Evolutionary conservation across 2,797 vertebrate species (phyloP), one percentile per base, ranked within the genome.

Genomic region (Gymnocypris eckloni): DNA sequence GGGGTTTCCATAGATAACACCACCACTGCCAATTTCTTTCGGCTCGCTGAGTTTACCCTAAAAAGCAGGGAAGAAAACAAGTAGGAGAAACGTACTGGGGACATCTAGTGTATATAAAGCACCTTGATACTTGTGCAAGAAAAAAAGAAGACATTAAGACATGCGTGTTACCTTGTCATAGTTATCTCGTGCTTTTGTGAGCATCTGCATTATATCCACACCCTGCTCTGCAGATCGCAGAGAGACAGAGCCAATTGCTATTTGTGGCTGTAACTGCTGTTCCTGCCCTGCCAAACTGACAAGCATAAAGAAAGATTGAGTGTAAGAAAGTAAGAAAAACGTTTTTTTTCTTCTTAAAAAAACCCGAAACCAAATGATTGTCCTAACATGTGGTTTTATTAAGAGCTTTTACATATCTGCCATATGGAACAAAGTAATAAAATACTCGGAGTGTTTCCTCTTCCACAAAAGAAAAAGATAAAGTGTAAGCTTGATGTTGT

Each of bases 161-260:
- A 16, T 73, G 48, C 10, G 56, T 54, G 52, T 39, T 39, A 87
- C 88, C 88, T 89, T 89, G 75, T 89, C 88, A 76, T 87, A 87
- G 33, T 85, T 83, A 33, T 87, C 48, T 25, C 25, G 45, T 82
- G 86, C 88, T 81, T 89, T 87, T 4, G 94, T 97, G 76, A 99
- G 95, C 97, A 99, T 98, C 92, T 95, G 94, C 86, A 99, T 92
- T 89, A 99, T 99, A 91, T 99, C 98, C 25, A 97, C 97, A 69
- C 92, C 94, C 89, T 95, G 97, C 71, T 94, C 94, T 64, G 95
- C 95, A 20, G 93, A 86, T 92, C 94, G 92, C 2, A 96, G 96
- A 50, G 96, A 96, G 79, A 92, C 73, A 87, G 94, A 95, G 15
- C 94, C 95, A 64, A 93, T 90, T 82, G 95, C 95, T 56, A 94